These are phyloP conservation scores for Phenacoccus solenopsis DNA, from an alignment of 1,140 invertebrate species.

Conservation along the genomic window DNA sequence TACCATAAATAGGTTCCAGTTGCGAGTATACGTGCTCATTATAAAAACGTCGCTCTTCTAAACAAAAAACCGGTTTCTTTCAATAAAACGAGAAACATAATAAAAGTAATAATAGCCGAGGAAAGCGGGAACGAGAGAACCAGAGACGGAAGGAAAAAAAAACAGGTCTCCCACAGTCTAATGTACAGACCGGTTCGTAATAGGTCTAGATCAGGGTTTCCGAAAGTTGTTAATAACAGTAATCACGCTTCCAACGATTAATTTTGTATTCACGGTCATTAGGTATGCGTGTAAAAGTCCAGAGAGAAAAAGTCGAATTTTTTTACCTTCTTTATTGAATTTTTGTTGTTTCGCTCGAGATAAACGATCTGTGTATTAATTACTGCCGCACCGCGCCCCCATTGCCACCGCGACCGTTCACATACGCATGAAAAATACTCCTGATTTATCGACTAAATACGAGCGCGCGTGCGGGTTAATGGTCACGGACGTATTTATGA, in stretches of 20 bases:
- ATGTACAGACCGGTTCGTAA: neutral
- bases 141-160: neutral
- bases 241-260: neutral
- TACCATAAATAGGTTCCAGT: conserved; percentile 1
- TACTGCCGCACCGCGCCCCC: too few relatives aligned
- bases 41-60: neutral
- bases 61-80: neutral
- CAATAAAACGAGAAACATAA: neutral
- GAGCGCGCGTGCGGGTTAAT: too few relatives aligned
- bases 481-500: too few relatives aligned
- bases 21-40: neutral
- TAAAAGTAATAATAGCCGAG: neutral
- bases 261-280: neutral
- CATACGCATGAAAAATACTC: too few relatives aligned
- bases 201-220: conserved; percentile 1
- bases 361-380: too few relatives aligned
- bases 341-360: too few relatives aligned
- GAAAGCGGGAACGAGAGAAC: neutral
- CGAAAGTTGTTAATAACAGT: neutral
- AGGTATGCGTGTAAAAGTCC: too few relatives aligned
- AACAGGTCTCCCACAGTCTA: neutral
- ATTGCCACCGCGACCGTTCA: too few relatives aligned
- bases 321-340: too few relatives aligned
- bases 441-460: too few relatives aligned
- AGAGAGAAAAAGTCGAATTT: too few relatives aligned